phyloP scores from a whole-genome alignment of 2,797 vertebrate genomes.

The Coregonus ussuriensis region DNA sequence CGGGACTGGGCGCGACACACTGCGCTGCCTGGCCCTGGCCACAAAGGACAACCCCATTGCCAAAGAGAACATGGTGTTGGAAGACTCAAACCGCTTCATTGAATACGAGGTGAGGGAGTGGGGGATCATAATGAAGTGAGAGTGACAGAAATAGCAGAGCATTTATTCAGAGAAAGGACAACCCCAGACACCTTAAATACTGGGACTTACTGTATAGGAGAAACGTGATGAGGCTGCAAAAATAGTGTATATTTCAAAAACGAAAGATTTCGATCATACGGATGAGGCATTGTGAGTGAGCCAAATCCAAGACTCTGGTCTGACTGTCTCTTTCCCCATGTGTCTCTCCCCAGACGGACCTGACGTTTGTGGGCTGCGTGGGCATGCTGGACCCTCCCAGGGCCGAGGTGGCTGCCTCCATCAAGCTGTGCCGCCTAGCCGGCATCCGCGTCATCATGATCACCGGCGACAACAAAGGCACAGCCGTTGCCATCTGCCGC shows the following conservation, averaged over 20 bases:
- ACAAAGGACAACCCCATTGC: constrained; percentile 88
- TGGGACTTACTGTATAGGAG: background rate
- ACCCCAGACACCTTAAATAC: background rate
- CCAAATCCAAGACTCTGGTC: background rate
- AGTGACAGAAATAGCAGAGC: background rate
- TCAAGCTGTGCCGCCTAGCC: constrained; percentile 92
- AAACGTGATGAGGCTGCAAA: background rate
- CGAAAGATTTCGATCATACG: too few species aligned
- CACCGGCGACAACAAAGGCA: constrained; percentile 98
- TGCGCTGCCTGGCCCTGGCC: constrained; percentile 94
- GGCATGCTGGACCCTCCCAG: constrained; percentile 98
- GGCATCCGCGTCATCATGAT: constrained; percentile 99
- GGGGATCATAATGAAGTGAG: background rate
- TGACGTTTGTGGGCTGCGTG: constrained; percentile 97
- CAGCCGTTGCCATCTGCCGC: constrained; percentile 95
- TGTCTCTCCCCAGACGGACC: constrained; percentile 79
- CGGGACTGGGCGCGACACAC: constrained; percentile 90
- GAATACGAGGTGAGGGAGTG: constrained; percentile 86
- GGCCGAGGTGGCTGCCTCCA: constrained; percentile 92
- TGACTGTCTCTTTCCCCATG: background rate
- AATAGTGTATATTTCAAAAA: background rate
- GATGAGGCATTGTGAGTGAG: too few species aligned
- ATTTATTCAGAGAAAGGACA: too few species aligned
- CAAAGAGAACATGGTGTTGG: constrained; percentile 86
- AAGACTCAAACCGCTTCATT: constrained; percentile 87